Evolutionary conservation across 2,113 vertebrate species (phyloP).

Genomic region (Otolemur garnettii): DNA sequence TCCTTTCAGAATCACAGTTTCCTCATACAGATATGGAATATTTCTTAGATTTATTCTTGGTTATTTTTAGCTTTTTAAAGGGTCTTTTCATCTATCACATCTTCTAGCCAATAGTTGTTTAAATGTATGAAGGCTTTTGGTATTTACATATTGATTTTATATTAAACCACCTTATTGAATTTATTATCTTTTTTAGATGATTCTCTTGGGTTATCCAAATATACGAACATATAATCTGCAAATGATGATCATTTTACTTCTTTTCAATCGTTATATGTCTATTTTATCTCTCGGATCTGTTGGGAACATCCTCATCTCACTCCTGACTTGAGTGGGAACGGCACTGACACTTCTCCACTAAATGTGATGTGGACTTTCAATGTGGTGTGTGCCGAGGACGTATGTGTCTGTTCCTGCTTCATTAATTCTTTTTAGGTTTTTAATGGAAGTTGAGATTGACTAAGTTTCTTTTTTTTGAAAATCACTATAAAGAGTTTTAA

Average conservation of each 20-base stretch:
- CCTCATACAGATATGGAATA: not conserved
- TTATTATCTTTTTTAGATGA: slow-evolving; percentile 27
- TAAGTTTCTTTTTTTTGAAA: not conserved
- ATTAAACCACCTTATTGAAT: not conserved
- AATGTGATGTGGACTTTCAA: not conserved
- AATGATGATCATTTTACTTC: slow-evolving; percentile 3
- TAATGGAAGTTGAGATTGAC: not conserved
- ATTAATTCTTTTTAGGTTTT: not conserved
- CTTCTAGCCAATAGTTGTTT: not conserved
- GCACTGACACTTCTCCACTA: slow-evolving; percentile 17
- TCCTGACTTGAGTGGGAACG: not conserved
- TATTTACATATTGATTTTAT: slow-evolving; percentile 22
- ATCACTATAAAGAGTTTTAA: too few species aligned
- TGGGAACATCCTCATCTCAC: slow-evolving; percentile 9
- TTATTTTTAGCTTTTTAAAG: slow-evolving; percentile 16
- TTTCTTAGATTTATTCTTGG: not conserved
- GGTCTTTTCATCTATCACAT: not conserved
- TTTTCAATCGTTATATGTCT: not conserved
- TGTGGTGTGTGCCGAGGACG: not conserved
- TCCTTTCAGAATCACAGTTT: slow-evolving; percentile 31
- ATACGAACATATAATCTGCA: not conserved
- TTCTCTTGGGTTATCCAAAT: not conserved
- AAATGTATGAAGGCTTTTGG: slow-evolving; percentile 9
- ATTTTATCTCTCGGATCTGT: not conserved
- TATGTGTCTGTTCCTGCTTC: not conserved